Base-by-base conservation (phyloP, 1,140 invertebrate genomes). In the Achatina immaculata region DNA sequence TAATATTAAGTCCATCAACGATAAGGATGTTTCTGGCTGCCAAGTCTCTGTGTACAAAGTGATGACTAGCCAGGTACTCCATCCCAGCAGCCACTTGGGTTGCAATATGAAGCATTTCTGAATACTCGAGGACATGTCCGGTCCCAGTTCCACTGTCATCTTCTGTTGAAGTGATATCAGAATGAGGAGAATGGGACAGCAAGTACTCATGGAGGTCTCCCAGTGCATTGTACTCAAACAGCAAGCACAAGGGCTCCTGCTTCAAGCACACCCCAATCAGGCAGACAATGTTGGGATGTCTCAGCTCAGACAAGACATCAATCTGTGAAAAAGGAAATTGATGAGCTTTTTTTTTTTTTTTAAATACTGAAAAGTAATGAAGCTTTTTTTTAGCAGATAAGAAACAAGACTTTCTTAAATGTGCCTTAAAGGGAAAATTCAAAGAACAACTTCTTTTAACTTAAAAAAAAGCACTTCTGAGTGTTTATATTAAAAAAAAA, bases 11-110 rank as follows among this genome's bases (percentile, higher is more conserved):
- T 89, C 96, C 95, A 87, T 97, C 97, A 6, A 96, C 97, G 0
- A 99, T 97, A 48, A 99, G 92, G 90, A 97, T 98, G 92, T 99
- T 99, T 85, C 98, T 93, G 4, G 98, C 97, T 9, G 98, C 97
- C 55, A 99, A 92, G 92, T 99, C 98, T 85, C 97, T 94, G 91
- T 99, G 98, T 0, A 99, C 97, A 90, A 98, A 99, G 91, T 98
- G 97, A 92, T 98, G 96, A 76, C 94, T 94, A 1, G 96, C 94
- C 16, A 99, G 93, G 91, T 99, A 99, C 88, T 99, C 97, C 97
- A 99, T 99, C 0, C 96, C 95, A 76, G 96, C 95, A 78, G 97
- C 96, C 43, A 68, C 96, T 95, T 86, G 98, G 95, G 86, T 95
- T 93, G 97, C 95, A 83, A 98, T 97, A 85, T 95, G 94, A 48